phyloP scores from a whole-genome alignment of 1,140 invertebrate genomes.

The Plutomurus gul region DNA sequence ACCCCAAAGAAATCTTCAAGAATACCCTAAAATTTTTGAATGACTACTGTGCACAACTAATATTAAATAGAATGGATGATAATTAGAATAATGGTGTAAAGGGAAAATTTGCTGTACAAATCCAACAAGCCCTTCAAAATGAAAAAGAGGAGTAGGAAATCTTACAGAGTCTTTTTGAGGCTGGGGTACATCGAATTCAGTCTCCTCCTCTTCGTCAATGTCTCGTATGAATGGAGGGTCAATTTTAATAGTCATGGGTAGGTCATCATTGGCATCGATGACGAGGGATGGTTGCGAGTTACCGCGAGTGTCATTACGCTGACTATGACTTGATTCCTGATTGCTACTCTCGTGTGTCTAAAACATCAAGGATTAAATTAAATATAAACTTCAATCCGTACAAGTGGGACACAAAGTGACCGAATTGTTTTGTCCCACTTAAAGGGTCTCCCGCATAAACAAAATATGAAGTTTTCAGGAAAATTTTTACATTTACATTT shows the following conservation, averaged over 20 bases:
- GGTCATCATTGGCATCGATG: slow-evolving; percentile 38
- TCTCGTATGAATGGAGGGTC: slow-evolving; percentile 56
- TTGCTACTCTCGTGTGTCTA: background rate
- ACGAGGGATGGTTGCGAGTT: background rate
- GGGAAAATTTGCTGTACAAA: too few species aligned
- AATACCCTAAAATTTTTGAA: too few species aligned
- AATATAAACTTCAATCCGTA: background rate
- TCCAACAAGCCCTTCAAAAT: too few species aligned
- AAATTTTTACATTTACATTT: too few species aligned
- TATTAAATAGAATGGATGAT: too few species aligned
- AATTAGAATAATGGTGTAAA: too few species aligned
- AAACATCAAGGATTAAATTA: background rate
- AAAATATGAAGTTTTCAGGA: too few species aligned
- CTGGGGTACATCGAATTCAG: slow-evolving; percentile 45
- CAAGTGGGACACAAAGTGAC: too few species aligned
- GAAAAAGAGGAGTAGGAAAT: background rate
- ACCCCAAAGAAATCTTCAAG: too few species aligned
- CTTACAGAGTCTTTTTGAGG: slow-evolving; percentile 40
- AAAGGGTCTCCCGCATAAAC: too few species aligned
- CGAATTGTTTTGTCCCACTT: too few species aligned
- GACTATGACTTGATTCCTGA: background rate
- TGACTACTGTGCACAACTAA: too few species aligned
- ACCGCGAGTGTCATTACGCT: background rate
- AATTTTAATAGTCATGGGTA: slow-evolving; percentile 55
- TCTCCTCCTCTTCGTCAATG: slow-evolving; percentile 54